phyloP scores from a whole-genome alignment of 2,113 vertebrate genomes.

The Tauraco erythrolophus region DNA sequence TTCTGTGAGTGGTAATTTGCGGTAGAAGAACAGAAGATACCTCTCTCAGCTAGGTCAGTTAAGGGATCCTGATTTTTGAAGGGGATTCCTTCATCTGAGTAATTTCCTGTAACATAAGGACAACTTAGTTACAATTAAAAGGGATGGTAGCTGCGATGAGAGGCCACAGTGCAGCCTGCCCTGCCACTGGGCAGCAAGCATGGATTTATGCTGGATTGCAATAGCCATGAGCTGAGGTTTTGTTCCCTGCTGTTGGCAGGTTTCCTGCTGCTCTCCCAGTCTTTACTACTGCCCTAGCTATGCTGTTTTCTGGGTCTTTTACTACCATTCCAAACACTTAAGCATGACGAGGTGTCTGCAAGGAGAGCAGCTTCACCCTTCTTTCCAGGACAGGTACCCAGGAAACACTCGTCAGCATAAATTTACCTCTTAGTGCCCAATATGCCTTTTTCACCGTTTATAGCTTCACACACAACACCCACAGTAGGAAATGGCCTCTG shows the following conservation, averaged over 20 bases:
- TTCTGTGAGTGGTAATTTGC: neutral
- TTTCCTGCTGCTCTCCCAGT: neutral
- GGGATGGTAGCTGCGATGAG: neutral
- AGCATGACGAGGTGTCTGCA: neutral
- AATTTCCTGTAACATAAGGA: neutral
- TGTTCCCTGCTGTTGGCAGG: neutral
- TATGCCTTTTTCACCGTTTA: neutral
- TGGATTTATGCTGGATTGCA: neutral
- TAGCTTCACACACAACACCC: neutral
- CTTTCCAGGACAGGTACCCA: neutral
- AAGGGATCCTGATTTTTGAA: neutral
- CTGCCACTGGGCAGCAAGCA: neutral
- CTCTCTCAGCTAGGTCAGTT: neutral
- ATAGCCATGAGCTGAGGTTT: neutral
- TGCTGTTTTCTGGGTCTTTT: neutral
- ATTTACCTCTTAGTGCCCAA: neutral
- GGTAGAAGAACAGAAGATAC: neutral
- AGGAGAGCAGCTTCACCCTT: neutral
- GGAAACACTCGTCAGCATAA: neutral
- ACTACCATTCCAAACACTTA: neutral
- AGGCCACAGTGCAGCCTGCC: neutral
- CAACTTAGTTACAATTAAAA: accelerated
- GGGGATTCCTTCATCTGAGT: neutral
- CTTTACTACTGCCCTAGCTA: neutral
- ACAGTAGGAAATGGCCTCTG: neutral